Base-by-base conservation (phyloP, 2,888 invertebrate genomes). In the Eupeodes luniger region DNA sequence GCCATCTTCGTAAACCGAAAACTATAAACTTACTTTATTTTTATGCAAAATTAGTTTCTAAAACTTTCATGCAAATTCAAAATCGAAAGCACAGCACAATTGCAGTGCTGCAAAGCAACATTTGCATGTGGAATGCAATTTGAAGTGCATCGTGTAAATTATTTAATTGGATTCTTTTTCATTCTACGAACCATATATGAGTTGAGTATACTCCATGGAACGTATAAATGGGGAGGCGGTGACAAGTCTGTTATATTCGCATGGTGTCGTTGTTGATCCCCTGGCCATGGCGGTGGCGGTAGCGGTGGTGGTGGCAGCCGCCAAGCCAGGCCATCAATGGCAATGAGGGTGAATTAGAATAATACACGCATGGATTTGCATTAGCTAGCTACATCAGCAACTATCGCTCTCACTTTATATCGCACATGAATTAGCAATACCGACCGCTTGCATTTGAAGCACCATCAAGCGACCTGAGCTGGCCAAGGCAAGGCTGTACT, bases 71-170 rank as follows among this genome's bases (percentile, higher is more conserved):
- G 86, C 64, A 78, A 83, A 80, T 80, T 74, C 55, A 40, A 66
- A 59, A 80, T 80, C 62, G 36, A 40, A 59, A 57, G 55, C 55
- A 69, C 44, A 40, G 40, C 40, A 62, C 34, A 67, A 11, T 9
- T 4, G 47, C 47, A 62, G 10, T n/a, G 40, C 62, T n/a, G 40
- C 19, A 14, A 40, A 27, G 19, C 70, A 40, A 5, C 40, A 44
- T 84, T 84, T 88, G 88, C 88, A 84, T 88, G 88, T 74, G 74
- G 61, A 88, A 75, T 81, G 88, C 78, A 77, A 84, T 66, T 53
- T 66, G 27, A 66, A 80, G 87, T 84, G 87, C 77, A 70, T 55
- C 51, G 80, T 67, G 84, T 69, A 78, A 84, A 84, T 88, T 88
- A 84, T 84, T 88, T 78, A 88, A 88, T 81, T 84, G 72, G 74